phyloP scores from a whole-genome alignment of 2,888 invertebrate genomes.

The Chrysodeixis includens region DNA sequence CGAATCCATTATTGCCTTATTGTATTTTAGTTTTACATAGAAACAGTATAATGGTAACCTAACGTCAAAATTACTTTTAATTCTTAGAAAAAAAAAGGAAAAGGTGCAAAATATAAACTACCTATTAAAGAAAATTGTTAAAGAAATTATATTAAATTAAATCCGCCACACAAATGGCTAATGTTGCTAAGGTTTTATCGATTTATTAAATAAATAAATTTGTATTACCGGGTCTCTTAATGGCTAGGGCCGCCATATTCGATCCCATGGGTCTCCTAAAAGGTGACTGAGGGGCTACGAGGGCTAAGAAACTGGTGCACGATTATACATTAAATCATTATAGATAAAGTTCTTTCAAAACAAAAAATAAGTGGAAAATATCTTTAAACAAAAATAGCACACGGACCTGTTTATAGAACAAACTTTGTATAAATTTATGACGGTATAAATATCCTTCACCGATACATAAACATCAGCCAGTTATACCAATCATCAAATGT shows the following conservation, averaged over 20 bases:
- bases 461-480: too few relatives aligned
- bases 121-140: too few relatives aligned
- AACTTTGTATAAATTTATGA: too few relatives aligned
- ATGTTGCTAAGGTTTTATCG: not conserved
- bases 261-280: slow-evolving; percentile 5
- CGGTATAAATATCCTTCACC: too few relatives aligned
- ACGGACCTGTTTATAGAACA: too few relatives aligned
- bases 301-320: not conserved
- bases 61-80: not conserved
- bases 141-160: too few relatives aligned
- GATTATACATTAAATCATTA: not conserved
- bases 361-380: not conserved
- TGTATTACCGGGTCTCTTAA: not conserved
- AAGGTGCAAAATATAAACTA: too few relatives aligned
- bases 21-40: slow-evolving; percentile 17
- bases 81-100: too few relatives aligned
- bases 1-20: slow-evolving; percentile 30
- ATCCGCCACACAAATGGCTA: too few relatives aligned
- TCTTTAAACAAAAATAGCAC: not conserved
- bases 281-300: not conserved
- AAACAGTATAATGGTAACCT: not conserved
- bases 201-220: slow-evolving; percentile 3
- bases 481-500: too few relatives aligned
- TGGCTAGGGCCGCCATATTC: not conserved
- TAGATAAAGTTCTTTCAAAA: not conserved